These are phyloP conservation scores for Indri indri DNA, from an alignment of 2,113 vertebrate species.

Conservation along the genomic window DNA sequence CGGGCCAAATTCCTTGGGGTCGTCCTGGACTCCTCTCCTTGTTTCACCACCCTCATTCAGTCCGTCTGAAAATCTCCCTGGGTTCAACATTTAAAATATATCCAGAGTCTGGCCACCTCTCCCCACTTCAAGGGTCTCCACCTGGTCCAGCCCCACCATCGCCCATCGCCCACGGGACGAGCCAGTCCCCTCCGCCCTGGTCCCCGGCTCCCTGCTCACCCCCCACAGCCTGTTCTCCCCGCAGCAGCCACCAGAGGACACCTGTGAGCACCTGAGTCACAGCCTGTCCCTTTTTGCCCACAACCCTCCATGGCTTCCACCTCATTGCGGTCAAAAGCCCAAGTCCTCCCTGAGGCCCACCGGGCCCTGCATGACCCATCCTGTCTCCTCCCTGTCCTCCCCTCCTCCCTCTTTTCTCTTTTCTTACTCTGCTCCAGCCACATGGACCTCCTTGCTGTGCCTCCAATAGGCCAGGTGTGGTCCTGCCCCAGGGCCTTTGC, in stretches of 20 bases:
- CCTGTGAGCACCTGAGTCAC: not conserved
- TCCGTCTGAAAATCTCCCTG: not conserved
- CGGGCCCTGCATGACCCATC: no score
- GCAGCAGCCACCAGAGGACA: not conserved
- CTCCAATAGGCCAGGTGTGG: rapidly evolving
- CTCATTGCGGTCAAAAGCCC: not conserved
- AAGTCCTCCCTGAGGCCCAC: rapidly evolving
- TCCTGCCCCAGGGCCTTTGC: not conserved
- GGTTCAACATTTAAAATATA: not conserved
- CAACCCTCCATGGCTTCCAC: not conserved
- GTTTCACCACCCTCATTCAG: not conserved
- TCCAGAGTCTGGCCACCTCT: not conserved
- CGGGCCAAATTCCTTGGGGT: not conserved
- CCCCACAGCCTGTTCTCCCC: not conserved
- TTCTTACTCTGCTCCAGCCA: not conserved
- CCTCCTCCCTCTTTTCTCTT: no score
- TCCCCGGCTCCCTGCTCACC: not conserved
- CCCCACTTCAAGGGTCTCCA: rapidly evolving
- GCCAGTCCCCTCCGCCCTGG: rapidly evolving
- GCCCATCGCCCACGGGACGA: not conserved
- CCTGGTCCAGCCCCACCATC: rapidly evolving
- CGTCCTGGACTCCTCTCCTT: not conserved
- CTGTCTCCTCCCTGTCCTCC: rapidly evolving
- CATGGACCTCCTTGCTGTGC: not conserved
- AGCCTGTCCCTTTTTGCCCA: not conserved